phyloP scores from a whole-genome alignment of 2,797 vertebrate species.

The Fratercula arctica region DNA sequence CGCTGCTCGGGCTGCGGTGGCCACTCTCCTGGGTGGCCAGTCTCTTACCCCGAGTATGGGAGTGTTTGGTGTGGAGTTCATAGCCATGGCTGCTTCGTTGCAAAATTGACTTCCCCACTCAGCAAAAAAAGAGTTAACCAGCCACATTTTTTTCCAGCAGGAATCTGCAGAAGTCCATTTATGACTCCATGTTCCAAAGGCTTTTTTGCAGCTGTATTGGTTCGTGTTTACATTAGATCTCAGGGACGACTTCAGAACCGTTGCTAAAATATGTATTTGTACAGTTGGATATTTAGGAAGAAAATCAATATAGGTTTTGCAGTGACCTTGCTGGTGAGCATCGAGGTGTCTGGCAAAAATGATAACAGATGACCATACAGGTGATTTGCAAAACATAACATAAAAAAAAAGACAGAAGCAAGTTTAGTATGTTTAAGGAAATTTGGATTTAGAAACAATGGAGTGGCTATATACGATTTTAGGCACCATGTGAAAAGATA shows the following conservation, averaged over 20 bases:
- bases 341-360: background rate
- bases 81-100: background rate
- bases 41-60: background rate
- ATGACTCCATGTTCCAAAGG: background rate
- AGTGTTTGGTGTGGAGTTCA: background rate
- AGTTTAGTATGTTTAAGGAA: background rate
- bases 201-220: background rate
- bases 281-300: slow-evolving; percentile 2
- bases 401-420: background rate
- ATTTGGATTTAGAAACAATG: background rate
- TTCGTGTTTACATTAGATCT: background rate
- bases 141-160: background rate
- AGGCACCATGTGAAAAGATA: background rate
- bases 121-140: background rate
- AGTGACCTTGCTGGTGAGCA: slow-evolving; percentile 34
- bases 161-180: background rate
- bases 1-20: fast-evolving
- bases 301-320: slow-evolving; percentile 20
- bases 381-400: background rate
- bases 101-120: background rate
- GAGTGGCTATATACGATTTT: background rate
- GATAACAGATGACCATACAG: background rate
- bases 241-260: background rate
- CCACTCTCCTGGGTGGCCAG: background rate
- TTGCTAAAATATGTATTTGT: background rate